Evolutionary conservation across 2,113 vertebrate genomes (phyloP).

Genomic region (Laterallus jamaicensis): DNA sequence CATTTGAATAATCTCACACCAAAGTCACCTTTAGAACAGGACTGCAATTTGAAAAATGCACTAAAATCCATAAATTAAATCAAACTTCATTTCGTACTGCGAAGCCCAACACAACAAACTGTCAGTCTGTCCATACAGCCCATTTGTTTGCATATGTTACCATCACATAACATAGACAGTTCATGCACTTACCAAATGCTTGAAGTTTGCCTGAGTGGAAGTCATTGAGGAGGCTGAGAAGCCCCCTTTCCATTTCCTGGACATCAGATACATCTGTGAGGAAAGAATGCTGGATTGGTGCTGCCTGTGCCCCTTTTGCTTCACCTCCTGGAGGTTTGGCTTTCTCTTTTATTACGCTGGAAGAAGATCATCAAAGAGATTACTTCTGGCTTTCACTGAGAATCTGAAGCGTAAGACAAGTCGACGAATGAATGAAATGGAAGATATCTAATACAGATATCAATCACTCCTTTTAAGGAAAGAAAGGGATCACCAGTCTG

Average conservation of each 20-base stretch:
- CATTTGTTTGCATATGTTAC: background rate
- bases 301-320: conserved; percentile 80
- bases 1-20: background rate
- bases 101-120: background rate
- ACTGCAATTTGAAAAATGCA: background rate
- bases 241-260: conserved; percentile 97
- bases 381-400: background rate
- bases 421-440: background rate
- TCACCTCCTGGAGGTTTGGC: conserved; percentile 78
- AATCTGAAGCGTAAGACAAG: background rate
- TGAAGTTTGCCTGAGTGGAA: conserved; percentile 98
- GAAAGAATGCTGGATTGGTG: conserved; percentile 92
- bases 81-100: background rate
- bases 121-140: background rate
- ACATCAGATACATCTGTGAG: conserved; percentile 97
- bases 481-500: background rate
- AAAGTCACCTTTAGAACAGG: background rate
- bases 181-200: conserved; percentile 85
- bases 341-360: conserved; percentile 88
- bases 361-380: background rate
- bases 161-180: background rate
- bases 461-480: background rate
- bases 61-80: background rate
- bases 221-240: conserved; percentile 95
- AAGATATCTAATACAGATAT: background rate